Base-by-base conservation (phyloP, 37 sponge, comb jelly and placozoan species). In the Beroe forskalii region DNA sequence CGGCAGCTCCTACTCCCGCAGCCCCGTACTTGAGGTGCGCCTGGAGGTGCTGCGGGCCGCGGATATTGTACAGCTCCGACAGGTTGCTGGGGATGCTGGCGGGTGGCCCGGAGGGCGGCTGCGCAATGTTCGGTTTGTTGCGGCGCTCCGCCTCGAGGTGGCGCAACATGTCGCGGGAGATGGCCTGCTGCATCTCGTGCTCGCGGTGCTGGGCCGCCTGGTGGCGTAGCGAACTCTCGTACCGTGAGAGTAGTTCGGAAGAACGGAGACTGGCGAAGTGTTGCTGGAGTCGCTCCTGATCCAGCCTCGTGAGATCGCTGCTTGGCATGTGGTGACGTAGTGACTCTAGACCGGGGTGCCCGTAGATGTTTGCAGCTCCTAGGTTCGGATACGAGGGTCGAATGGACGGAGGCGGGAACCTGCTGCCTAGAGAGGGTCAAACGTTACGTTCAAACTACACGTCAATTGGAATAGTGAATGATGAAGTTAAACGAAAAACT, bases 101-200 rank as follows among this genome's bases (percentile, higher is more conserved):
- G 39, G 72, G 39, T 36, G 72, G 38, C 12, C 12, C 12, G 55
- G 6, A 12, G 12, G 55, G 55, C 55, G 55, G 55, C n/a, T n/a
- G n/a, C n/a, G n/a, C n/a, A 12, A 48, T 48, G 20, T 14, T 12
- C 72, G 14, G 72, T 37, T 69, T 69, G 19, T 69, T 27, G 2
- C 72, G 1, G 6, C 72, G 1, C 72, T 69, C 33, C 14, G 27
- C 72, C 32, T 69, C 72, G 37, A 69, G 19, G 39, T 69, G 72
- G 38, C 28, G 35, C 8, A 69, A 17, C 72, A 69, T 69, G 27
- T 69, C 72, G 1, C 72, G 36, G 35, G 72, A 69, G 33, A 69
- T 69, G 3, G 72, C 72, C 38, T 69, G 72, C 38, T 69, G 72
- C 72, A 69, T 69, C 38, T 69, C 72, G 32, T 69, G 72, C 39